Evolutionary conservation across 2,888 invertebrate genomes (phyloP), one percentile per base, ranked within the genome.

Genomic region (Chalcis sispes): DNA sequence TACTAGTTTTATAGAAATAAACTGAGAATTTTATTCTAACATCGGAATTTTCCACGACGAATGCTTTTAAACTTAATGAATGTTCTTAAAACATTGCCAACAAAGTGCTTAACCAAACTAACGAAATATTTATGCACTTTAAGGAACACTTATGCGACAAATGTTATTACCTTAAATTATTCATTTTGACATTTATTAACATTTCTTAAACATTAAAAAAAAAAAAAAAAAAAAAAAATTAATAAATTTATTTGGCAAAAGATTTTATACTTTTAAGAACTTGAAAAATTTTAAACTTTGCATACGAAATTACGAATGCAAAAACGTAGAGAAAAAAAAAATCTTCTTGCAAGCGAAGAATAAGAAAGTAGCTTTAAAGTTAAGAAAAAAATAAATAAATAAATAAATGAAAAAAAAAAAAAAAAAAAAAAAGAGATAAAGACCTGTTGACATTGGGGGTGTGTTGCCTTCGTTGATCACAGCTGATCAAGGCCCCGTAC

Each of bases 401-500:
- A 42, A 59, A 50, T 50, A 52, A 64, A 59, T 27, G 23, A 50
- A 32, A 8, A 52, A 42, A 8, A 40, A 65, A 58, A 40, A 8
- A 36, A 29, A 20, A 59, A 32, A 23, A 25, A 23, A 56, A 27
- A 56, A 50, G 2, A 42, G 52, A 50, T 50, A 52, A 64, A 59
- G 23, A 72, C 42, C 59, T 67, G 42, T 80, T 82, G 82, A 80
- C 74, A 74, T 77, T 81, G 78, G 77, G 80, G 82, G 80, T 29
- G 42, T 42, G 23, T 72, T 69, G 82, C 81, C 82, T 82, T 82
- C 80, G 81, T 76, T 83, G 83, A 83, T 81, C 89, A 91, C 92
- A 97, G 96, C 95, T 96, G 91, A 94, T 97, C 94, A 97, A 96
- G 95, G 96, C 96, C 90, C 96, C 96, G 89, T 96, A 96, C 92